phyloP scores from a whole-genome alignment of 2,113 vertebrate genomes.

The Heterocephalus glaber region DNA sequence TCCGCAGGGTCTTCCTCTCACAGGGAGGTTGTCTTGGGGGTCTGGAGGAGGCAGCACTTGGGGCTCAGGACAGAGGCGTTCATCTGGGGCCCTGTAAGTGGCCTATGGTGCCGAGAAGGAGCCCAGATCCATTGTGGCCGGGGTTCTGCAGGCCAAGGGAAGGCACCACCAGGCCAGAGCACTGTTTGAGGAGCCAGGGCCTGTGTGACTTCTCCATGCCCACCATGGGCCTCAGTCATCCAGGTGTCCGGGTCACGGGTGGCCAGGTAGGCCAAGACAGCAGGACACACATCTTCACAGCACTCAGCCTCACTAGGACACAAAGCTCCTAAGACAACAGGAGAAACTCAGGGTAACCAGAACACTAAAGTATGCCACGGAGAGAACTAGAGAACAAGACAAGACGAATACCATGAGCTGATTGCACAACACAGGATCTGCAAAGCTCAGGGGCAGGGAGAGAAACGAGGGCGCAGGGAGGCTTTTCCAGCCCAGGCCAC shows the following conservation, averaged over 20 bases:
- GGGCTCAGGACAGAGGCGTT: neutral
- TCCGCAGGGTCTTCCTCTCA: neutral
- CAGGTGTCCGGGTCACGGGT: fast-evolving
- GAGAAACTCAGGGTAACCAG: neutral
- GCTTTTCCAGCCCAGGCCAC: neutral
- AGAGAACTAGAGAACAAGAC: neutral
- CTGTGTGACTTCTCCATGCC: fast-evolving
- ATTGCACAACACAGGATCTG: neutral
- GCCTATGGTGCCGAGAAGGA: too few relatives aligned
- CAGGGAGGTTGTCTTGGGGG: fast-evolving
- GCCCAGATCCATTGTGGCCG: fast-evolving
- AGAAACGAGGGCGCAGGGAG: neutral
- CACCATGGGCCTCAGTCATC: fast-evolving
- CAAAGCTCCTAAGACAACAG: neutral
- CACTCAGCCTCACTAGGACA: neutral
- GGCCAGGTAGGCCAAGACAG: neutral
- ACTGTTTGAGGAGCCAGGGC: fast-evolving
- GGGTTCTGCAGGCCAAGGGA: neutral
- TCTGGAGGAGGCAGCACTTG: neutral
- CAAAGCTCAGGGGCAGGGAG: neutral
- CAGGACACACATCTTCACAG: neutral
- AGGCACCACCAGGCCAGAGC: neutral
- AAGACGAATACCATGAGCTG: neutral
- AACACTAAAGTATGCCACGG: neutral
- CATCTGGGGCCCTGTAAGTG: neutral